Base-by-base conservation (phyloP, 1,140 invertebrate genomes). In the Delia radicum region DNA sequence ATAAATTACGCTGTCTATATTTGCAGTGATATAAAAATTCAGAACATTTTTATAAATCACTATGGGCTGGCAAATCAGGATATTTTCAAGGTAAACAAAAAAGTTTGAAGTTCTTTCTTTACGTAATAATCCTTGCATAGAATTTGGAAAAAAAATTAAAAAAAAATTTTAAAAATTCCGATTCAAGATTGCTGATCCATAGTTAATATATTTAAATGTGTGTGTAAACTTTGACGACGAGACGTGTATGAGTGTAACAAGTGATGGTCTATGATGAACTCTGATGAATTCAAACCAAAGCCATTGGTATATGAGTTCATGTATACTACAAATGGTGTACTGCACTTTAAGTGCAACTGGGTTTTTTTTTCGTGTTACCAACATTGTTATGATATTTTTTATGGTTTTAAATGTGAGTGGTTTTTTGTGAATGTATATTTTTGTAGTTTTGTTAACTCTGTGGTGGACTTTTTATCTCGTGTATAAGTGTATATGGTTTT, bases 341-440 rank as follows among this genome's bases (percentile, higher is more conserved):
- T 69, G 65, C 65, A 69, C 65, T 69, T 69, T 21, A 69, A 69
- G 65, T 69, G 65, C 65, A 69, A 24, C 46, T 55, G 18, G 18
- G 21, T 55, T 55, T 55, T n/a, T 26, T 67, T 29, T 29, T 31
- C 18, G 26, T 29, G 63, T 31, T 67, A 33, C 29, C 65, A 69
- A 69, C 65, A 69, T 69, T 69, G 65, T 69, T 69, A 69, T 69
- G 65, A 33, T 69, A 69, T 69, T 69, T 69, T 69, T 69, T 69
- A 69, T 69, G 65, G 65, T 69, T 69, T 33, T 21, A 31, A 69
- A 29, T 67, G 63, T 63, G 18, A n/a, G 62, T 33, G 29, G 10
- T 8, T 67, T 4, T 33, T 28, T 33, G 63, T 67, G 63, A 6
- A 18, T 24, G 10, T 69, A 69, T 24, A 24, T 21, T 69, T 69